Percentiles rank a stretch among this genome's conserved stretches.
Conservation (phyloP, 1,140 invertebrate species). For the Portunus trituberculatus region DNA sequence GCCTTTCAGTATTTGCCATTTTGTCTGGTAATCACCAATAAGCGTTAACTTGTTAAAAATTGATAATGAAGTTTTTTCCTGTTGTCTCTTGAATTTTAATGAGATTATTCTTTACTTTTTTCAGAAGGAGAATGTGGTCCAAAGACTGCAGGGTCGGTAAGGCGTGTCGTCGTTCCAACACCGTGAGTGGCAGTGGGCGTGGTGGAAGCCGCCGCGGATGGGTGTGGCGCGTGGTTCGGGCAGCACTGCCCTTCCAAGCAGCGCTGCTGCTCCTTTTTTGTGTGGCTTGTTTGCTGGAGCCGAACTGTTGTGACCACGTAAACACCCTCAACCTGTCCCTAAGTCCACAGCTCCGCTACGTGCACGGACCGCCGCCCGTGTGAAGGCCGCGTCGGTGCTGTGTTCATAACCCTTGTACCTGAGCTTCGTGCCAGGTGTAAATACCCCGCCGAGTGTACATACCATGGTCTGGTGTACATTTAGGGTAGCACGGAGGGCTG, state of each 20-base stretch:
- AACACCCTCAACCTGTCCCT: conserved; percentile 91
- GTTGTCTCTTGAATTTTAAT: not conserved
- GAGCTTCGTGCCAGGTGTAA: conserved; percentile 52
- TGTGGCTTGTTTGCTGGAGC: conserved; percentile 89
- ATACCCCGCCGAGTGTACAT: conserved; percentile 67
- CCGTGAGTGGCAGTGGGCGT: conserved; percentile 78
- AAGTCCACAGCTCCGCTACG: conserved; percentile 91
- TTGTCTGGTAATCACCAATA: not conserved
- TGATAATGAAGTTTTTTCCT: not conserved
- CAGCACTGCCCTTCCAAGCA: conserved; percentile 90
- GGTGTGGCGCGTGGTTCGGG: conserved; percentile 88
- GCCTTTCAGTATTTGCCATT: no score
- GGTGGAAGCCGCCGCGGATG: conserved; percentile 82
- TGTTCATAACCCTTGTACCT: conserved; percentile 31
- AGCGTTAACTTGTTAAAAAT: not conserved
- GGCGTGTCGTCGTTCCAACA: conserved; percentile 80
- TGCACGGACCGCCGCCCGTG: conserved; percentile 91
- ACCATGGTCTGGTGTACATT: conserved; percentile 75
- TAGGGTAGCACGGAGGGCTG: conserved; percentile 36
- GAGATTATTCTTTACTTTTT: conserved; percentile 52
- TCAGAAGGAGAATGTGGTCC: conserved; percentile 71
- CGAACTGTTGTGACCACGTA: conserved; percentile 90
- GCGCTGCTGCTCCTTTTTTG: conserved; percentile 90
- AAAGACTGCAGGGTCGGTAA: conserved; percentile 67
- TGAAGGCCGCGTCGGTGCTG: conserved; percentile 81